Percentiles rank a stretch among this genome's conserved stretches.
These are phyloP conservation scores for Agapostemon virescens DNA, from an alignment of 2,888 invertebrate genomes.

Conservation along the genomic window DNA sequence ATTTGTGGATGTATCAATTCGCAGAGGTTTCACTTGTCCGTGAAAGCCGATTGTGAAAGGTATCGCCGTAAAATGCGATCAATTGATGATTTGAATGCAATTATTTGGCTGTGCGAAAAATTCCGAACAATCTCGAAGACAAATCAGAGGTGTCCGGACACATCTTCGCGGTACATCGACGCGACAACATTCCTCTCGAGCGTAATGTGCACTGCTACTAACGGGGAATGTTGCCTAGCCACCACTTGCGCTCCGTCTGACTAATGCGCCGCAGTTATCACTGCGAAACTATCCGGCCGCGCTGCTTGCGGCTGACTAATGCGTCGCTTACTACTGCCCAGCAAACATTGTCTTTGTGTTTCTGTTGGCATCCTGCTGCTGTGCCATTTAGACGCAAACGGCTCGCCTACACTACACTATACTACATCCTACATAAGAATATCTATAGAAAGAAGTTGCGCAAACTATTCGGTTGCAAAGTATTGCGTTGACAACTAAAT, in stretches of 20 bases:
- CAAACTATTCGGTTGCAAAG: not conserved
- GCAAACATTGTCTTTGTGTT: conserved; percentile 36
- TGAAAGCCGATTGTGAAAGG: too few relatives aligned
- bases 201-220: conserved; percentile 21
- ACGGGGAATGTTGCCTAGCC: conserved; percentile 24
- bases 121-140: not conserved
- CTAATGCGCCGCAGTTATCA: conserved; percentile 52
- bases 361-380: not conserved
- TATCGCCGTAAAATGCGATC: too few relatives aligned
- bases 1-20: too few relatives aligned
- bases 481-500: too few relatives aligned
- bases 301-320: conserved; percentile 52
- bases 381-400: not conserved
- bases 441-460: not conserved
- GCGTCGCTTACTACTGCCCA: conserved; percentile 33
- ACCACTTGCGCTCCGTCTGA: conserved; percentile 38
- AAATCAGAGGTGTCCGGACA: not conserved
- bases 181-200: conserved; percentile 35
- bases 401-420: not conserved
- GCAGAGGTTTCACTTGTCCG: too few relatives aligned
- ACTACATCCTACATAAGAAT: not conserved
- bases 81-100: not conserved
- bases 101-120: not conserved
- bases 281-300: conserved; percentile 42
- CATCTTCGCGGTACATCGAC: conserved; percentile 9